Conservation (phyloP, 1,140 invertebrate genomes). For the Tribolium madens region DNA sequence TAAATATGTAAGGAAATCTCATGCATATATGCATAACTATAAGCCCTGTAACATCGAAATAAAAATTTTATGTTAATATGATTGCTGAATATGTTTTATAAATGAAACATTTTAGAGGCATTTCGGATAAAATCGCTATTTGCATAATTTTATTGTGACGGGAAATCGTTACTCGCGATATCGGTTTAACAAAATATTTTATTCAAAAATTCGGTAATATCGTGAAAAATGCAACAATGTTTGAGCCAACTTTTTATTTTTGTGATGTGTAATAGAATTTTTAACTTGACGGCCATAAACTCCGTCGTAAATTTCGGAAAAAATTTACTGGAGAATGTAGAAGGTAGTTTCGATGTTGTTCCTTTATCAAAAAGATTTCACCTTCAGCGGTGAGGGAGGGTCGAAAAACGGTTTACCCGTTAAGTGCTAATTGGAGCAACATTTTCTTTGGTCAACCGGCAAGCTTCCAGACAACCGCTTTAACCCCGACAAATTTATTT, state of each 20-base stretch:
- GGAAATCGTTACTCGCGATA: slow-evolving; percentile 51
- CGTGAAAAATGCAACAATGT: slow-evolving; percentile 26
- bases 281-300: slow-evolving; percentile 36
- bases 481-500: slow-evolving; percentile 39
- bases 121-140: slow-evolving; percentile 61
- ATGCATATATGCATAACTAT: slow-evolving; percentile 57
- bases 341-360: slow-evolving; percentile 19
- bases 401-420: slow-evolving; percentile 3
- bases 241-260: slow-evolving; percentile 36
- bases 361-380: background rate
- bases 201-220: slow-evolving; percentile 38
- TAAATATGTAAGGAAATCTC: slow-evolving; percentile 41
- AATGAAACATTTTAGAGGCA: slow-evolving; percentile 61
- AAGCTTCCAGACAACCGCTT: slow-evolving; percentile 16
- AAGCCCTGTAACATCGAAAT: slow-evolving; percentile 56
- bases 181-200: slow-evolving; percentile 38
- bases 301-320: slow-evolving; percentile 43
- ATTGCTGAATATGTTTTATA: slow-evolving; percentile 61
- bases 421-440: slow-evolving; percentile 40
- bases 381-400: background rate
- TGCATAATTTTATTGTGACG: slow-evolving; percentile 61
- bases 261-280: slow-evolving; percentile 23
- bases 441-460: slow-evolving; percentile 38
- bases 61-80: slow-evolving; percentile 59
- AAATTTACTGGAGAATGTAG: slow-evolving; percentile 11